phyloP scores from a whole-genome alignment of 2,888 invertebrate genomes.

The Brassicogethes aeneus region DNA sequence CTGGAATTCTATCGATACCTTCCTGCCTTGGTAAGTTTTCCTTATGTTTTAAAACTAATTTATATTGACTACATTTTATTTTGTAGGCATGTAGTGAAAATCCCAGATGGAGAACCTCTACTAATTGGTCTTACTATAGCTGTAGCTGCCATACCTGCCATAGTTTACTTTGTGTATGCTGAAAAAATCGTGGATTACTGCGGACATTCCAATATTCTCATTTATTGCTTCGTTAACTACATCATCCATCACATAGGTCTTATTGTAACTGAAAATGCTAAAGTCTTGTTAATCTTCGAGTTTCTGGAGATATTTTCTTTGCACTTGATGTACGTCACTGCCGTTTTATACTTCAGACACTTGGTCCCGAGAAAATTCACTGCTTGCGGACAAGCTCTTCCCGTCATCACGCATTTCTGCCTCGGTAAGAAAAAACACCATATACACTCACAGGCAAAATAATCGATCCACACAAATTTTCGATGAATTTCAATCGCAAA shows the following conservation, averaged over 20 bases:
- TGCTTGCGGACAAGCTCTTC: conserved; percentile 68
- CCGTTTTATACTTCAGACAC: conserved; percentile 72
- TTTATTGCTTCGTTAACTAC: conserved; percentile 73
- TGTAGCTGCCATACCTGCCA: conserved; percentile 59
- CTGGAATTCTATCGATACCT: conserved; percentile 75
- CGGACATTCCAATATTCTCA: conserved; percentile 73
- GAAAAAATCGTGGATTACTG: conserved; percentile 78
- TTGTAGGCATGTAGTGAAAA: conserved; percentile 51
- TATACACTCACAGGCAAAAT: too few species aligned
- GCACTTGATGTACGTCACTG: conserved; percentile 71
- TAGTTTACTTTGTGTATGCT: conserved; percentile 65
- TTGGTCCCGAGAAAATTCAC: conserved; percentile 69
- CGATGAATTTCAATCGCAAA: too few species aligned
- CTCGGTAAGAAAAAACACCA: conserved; percentile 46
- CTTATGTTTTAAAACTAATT: too few species aligned
- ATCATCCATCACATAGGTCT: conserved; percentile 64
- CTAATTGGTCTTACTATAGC: conserved; percentile 58
- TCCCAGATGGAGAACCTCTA: conserved; percentile 46
- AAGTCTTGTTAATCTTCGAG: conserved; percentile 62
- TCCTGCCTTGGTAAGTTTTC: conserved; percentile 62
- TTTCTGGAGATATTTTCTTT: conserved; percentile 66
- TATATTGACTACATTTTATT: conserved; percentile 5
- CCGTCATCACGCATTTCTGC: conserved; percentile 72
- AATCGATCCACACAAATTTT: too few species aligned
- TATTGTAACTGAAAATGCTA: conserved; percentile 49